These are phyloP conservation scores for Ctenopoma multispine DNA, from an alignment of 2,797 vertebrate species.

Conservation along the genomic window DNA sequence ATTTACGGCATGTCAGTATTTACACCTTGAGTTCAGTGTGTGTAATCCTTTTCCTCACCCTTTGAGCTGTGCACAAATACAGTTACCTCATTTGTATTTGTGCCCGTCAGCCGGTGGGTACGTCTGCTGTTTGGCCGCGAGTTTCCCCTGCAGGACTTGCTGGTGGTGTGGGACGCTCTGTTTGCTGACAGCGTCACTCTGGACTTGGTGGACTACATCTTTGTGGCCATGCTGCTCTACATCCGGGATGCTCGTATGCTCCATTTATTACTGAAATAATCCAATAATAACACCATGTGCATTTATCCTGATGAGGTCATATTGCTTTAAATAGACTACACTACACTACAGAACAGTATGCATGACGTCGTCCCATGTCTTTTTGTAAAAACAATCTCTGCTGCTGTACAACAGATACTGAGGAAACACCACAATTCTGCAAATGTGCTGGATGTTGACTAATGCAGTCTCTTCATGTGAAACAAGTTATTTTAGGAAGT, in stretches of 20 bases:
- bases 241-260: conserved; percentile 95
- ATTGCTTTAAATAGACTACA: no score
- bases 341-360: no score
- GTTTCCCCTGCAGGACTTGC: conserved; percentile 95
- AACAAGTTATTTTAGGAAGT: neutral
- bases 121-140: conserved; percentile 95
- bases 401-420: no score
- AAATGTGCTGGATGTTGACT: neutral
- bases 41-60: neutral
- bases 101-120: conserved; percentile 91
- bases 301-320: no score
- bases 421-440: no score
- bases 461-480: neutral
- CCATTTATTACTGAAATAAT: conserved; percentile 42
- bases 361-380: no score
- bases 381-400: no score
- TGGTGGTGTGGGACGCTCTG: conserved; percentile 97
- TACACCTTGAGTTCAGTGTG: neutral
- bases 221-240: conserved; percentile 98
- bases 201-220: conserved; percentile 96
- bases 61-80: neutral
- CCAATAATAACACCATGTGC: conserved; percentile 12
- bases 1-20: conserved; percentile 97
- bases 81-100: neutral
- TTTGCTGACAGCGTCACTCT: conserved; percentile 95